A percentile compares a stretch with the other conserved stretches of the same genome.
Conservation (phyloP, 2,888 invertebrate genomes). For the Lasioglossum villosulum region DNA sequence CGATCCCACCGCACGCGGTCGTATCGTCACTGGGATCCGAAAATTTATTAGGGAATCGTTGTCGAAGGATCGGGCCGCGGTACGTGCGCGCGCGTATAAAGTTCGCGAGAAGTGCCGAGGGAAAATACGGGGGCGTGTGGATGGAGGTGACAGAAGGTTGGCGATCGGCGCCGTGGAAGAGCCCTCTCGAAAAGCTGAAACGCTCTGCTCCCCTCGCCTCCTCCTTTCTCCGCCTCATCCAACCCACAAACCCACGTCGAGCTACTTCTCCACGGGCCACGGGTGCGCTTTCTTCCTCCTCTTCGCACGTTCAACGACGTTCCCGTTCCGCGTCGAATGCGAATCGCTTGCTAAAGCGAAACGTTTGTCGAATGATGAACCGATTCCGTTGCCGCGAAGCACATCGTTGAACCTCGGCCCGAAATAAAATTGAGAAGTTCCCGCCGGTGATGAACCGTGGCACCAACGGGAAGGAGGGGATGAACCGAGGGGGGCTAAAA, state of each 20-base stretch:
- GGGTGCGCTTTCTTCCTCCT: not conserved
- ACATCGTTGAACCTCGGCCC: constrained; percentile 23
- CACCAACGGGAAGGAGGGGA: not conserved
- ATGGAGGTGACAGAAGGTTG: constrained; percentile 22
- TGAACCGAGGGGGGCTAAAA: not conserved
- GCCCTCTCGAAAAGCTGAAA: constrained; percentile 31
- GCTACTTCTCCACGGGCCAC: not conserved
- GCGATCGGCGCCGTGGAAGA: constrained; percentile 27
- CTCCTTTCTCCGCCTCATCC: not conserved
- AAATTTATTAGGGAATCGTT: constrained; percentile 14
- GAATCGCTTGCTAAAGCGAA: constrained; percentile 48
- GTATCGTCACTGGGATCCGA: not conserved
- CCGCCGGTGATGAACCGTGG: constrained; percentile 19
- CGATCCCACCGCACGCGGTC: not conserved
- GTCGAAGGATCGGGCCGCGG: constrained; percentile 19
- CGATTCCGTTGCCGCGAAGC: constrained; percentile 39
- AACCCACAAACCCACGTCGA: not conserved
- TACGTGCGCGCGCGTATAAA: constrained; percentile 40
- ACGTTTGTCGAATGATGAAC: constrained; percentile 50
- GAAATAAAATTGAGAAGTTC: constrained; percentile 52
- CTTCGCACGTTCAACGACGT: constrained; percentile 13
- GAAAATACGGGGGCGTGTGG: constrained; percentile 36
- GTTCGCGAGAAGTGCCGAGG: constrained; percentile 7
- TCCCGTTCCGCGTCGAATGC: constrained; percentile 37
- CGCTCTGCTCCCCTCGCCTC: not conserved